Evolutionary conservation across 1,140 invertebrate species (phyloP), one percentile per base, ranked within the genome.

Genomic region (Probaryconus sp.): DNA sequence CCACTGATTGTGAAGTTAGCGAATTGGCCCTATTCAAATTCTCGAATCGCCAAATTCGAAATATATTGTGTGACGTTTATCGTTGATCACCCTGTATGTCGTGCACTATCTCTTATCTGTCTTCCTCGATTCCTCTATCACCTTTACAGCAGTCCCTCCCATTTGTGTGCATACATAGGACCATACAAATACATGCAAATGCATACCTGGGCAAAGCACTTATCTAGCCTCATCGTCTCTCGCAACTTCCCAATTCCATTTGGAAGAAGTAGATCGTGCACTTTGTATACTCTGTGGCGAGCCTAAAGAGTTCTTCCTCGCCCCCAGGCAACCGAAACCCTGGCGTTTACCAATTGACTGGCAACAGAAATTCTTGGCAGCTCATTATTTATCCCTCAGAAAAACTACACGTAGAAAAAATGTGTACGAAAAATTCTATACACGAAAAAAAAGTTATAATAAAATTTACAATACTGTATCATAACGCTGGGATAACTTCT

Each of bases 41-140:
- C n/a, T n/a, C n/a, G n/a, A n/a, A n/a, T n/a, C n/a, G n/a, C n/a
- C n/a, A n/a, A n/a, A n/a, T n/a, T n/a, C n/a, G n/a, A n/a, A n/a
- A n/a, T n/a, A n/a, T n/a, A n/a, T n/a, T n/a, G n/a, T n/a, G n/a
- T n/a, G n/a, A n/a, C n/a, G n/a, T n/a, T n/a, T n/a, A n/a, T n/a
- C n/a, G n/a, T n/a, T n/a, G n/a, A n/a, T n/a, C n/a, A n/a, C n/a
- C n/a, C 5, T 31, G n/a, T 5, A 9, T 31, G n/a, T 9, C 30
- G 30, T 31, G 30, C n/a, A 31, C 30, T 31, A 31, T 31, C 30
- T 31, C n/a, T 31, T 10, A 31, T 31, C 30, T 31, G 30, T 6
- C 30, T 31, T 31, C 3, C 30, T 10, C 30, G 3, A 31, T 6
- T 31, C 4, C n/a, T 31, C 30, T 10, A 31, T 31, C 30, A 7